phyloP scores from a whole-genome alignment of 2,113 vertebrate genomes.

The Cinclus mexicanus region DNA sequence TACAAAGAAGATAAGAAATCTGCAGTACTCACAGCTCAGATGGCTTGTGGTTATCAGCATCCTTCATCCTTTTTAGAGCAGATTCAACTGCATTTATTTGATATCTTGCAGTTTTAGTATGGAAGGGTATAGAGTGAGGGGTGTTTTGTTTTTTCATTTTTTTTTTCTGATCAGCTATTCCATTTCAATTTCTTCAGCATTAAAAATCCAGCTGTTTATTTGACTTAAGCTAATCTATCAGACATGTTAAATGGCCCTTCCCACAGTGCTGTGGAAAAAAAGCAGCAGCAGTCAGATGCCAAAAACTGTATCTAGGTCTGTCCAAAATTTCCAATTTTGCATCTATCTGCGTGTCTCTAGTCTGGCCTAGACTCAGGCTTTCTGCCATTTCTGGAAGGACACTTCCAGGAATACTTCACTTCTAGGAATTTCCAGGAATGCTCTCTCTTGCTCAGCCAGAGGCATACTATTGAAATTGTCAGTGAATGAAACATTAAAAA shows the following conservation, averaged over 20 bases:
- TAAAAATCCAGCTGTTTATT: background rate
- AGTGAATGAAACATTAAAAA: background rate
- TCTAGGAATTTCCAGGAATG: background rate
- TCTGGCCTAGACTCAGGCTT: background rate
- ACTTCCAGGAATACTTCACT: background rate
- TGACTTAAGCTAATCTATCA: background rate
- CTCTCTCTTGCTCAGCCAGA: background rate
- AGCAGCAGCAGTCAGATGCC: background rate
- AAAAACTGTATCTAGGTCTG: background rate
- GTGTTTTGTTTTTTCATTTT: background rate
- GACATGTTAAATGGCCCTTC: background rate
- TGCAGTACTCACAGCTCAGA: background rate
- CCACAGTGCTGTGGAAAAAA: background rate
- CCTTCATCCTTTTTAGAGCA: background rate
- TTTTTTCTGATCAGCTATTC: constrained; percentile 8
- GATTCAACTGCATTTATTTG: constrained; percentile 11
- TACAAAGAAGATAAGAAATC: background rate
- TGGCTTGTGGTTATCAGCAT: background rate
- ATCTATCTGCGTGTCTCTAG: background rate
- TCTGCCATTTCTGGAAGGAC: background rate
- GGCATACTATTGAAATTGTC: background rate
- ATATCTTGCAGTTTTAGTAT: constrained; percentile 2
- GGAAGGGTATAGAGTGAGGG: background rate
- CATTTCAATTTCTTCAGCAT: constrained; percentile 18
- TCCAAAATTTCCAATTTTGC: background rate